phyloP scores from a whole-genome alignment of 2,888 invertebrate genomes.

The Leucoma salicis region DNA sequence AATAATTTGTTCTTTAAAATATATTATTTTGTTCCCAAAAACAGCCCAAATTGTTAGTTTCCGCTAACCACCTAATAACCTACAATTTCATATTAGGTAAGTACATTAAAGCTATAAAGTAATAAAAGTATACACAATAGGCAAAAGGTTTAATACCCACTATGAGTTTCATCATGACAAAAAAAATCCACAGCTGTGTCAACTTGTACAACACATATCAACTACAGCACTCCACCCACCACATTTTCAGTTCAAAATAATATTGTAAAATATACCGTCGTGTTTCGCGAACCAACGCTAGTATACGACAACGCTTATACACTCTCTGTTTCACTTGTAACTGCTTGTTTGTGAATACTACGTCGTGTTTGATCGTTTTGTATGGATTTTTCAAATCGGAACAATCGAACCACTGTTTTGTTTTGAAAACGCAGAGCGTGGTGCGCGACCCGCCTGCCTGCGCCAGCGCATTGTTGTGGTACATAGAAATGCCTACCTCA shows the following conservation, averaged over 20 bases:
- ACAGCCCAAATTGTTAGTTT: no score
- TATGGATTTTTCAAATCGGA: conserved; percentile 69
- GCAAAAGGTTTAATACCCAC: conserved; percentile 67
- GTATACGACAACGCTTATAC: conserved; percentile 38
- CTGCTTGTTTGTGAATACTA: conserved; percentile 68
- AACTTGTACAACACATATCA: conserved; percentile 42
- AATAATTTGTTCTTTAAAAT: no score
- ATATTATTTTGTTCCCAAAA: no score
- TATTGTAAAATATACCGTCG: conserved; percentile 31
- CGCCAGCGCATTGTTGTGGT: conserved; percentile 64
- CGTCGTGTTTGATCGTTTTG: conserved; percentile 72
- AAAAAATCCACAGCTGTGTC: conserved; percentile 45
- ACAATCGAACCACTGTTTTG: conserved; percentile 69
- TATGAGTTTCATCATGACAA: conserved; percentile 48
- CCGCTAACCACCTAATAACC: no score
- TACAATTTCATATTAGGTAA: no score
- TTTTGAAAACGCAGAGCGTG: conserved; percentile 67
- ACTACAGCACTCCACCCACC: conserved; percentile 56
- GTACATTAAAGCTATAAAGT: no score
- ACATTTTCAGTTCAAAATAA: conserved; percentile 56
- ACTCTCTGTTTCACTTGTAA: conserved; percentile 44
- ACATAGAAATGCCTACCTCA: conserved; percentile 53
- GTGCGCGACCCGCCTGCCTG: conserved; percentile 48
- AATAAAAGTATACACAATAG: no score
- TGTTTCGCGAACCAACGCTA: conserved; percentile 41